phyloP scores from a whole-genome alignment of 2,797 vertebrate genomes.

The Gastrophryne carolinensis region DNA sequence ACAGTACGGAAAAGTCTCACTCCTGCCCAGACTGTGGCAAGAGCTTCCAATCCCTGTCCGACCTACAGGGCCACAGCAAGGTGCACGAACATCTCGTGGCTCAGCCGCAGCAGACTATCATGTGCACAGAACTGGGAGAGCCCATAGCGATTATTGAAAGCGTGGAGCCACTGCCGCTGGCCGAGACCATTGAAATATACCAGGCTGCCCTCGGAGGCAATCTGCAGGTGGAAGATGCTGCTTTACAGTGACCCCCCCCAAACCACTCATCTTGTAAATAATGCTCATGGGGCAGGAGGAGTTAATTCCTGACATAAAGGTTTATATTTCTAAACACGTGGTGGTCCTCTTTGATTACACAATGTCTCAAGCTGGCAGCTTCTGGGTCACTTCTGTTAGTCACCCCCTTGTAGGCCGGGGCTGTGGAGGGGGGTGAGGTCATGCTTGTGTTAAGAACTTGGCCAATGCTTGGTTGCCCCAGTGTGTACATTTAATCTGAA shows the following conservation, averaged over 20 bases:
- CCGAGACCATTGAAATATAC: conserved; percentile 87
- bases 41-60: conserved; percentile 79
- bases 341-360: neutral
- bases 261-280: neutral
- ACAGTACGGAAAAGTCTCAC: conserved; percentile 76
- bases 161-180: conserved; percentile 76
- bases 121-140: conserved; percentile 91
- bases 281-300: neutral
- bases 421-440: too few species aligned
- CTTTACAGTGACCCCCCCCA: neutral
- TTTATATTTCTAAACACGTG: neutral
- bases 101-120: conserved; percentile 72
- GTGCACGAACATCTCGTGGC: conserved; percentile 59
- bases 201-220: conserved; percentile 79
- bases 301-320: conserved; percentile 18
- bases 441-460: too few species aligned
- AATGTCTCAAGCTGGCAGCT: too few species aligned
- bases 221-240: conserved; percentile 64
- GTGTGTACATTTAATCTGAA: too few species aligned
- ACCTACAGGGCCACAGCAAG: conserved; percentile 79
- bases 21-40: conserved; percentile 71
- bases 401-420: too few species aligned
- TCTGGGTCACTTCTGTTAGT: too few species aligned
- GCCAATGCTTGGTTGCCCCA: too few species aligned
- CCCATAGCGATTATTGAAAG: conserved; percentile 91